phyloP scores from a whole-genome alignment of 2,113 vertebrate genomes.

The Gasterosteus nipponicus region DNA sequence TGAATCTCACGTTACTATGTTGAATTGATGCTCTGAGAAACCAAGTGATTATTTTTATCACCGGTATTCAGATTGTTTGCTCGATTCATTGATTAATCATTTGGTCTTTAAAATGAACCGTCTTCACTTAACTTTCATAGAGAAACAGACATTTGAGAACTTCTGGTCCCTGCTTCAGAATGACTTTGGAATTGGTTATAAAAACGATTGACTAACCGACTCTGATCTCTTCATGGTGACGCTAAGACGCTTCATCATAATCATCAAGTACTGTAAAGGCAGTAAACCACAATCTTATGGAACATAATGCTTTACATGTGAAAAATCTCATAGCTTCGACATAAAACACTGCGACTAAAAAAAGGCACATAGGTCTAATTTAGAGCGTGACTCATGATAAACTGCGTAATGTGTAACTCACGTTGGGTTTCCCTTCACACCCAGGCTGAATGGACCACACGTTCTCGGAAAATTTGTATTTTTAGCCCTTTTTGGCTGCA shows the following conservation, averaged over 20 bases:
- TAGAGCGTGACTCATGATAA: constrained; percentile 26
- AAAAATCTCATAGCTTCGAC: not conserved
- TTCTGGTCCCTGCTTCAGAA: not conserved
- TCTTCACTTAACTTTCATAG: not conserved
- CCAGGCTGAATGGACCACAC: constrained; percentile 11
- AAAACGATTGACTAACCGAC: not conserved
- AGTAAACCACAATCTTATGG: not conserved
- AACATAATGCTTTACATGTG: not conserved
- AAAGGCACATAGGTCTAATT: not conserved
- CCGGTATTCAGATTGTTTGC: not conserved
- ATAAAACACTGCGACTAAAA: not conserved
- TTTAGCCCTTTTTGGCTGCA: constrained; percentile 46
- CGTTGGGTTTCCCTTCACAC: constrained; percentile 16
- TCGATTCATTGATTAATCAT: not conserved
- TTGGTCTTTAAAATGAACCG: not conserved
- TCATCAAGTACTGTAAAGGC: not conserved
- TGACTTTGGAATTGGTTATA: not conserved
- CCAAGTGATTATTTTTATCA: not conserved
- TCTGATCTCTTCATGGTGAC: not conserved
- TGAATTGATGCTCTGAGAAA: not conserved
- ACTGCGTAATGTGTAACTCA: constrained; percentile 8
- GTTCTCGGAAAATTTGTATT: constrained; percentile 66
- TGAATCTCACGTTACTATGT: not conserved
- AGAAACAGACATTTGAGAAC: not conserved
- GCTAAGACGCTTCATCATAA: not conserved